phyloP scores from a whole-genome alignment of 1,140 invertebrate species.

The Dolichoris vasculosae region DNA sequence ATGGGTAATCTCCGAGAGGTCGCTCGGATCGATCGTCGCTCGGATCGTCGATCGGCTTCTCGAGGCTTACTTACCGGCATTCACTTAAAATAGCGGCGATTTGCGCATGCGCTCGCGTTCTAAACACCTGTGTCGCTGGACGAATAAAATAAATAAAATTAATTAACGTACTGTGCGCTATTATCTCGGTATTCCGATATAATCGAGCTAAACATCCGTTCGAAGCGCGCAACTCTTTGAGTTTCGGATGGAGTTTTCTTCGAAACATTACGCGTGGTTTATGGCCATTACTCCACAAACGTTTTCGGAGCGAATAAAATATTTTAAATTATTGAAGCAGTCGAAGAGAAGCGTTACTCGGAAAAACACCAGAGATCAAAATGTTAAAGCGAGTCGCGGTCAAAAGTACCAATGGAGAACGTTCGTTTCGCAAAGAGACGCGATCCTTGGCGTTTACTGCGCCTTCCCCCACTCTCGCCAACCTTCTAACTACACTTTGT shows the following conservation, averaged over 20 bases:
- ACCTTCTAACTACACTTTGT: slow-evolving; percentile 42
- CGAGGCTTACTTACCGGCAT: too few relatives aligned
- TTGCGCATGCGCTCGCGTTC: too few relatives aligned
- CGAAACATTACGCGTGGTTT: background rate
- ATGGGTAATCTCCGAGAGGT: too few relatives aligned
- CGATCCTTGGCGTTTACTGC: slow-evolving; percentile 27
- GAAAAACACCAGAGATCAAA: background rate
- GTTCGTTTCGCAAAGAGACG: slow-evolving; percentile 18
- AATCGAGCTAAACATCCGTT: too few relatives aligned
- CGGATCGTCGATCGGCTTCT: too few relatives aligned
- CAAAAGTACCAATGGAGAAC: background rate
- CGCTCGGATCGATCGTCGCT: too few relatives aligned
- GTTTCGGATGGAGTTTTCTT: background rate
- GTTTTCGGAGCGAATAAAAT: background rate
- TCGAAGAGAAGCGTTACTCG: background rate
- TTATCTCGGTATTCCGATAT: too few relatives aligned
- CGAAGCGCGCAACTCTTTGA: background rate
- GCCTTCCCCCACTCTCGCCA: background rate
- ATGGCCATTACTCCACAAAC: too few relatives aligned
- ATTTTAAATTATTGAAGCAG: background rate
- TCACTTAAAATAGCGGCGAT: too few relatives aligned
- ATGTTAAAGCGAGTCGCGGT: background rate
- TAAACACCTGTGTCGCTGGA: too few relatives aligned
- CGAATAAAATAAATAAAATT: too few relatives aligned
- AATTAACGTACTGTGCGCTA: too few relatives aligned